These are phyloP conservation scores for Scaptomyza caliginosa DNA, from an alignment of 2,888 invertebrate species.

Conservation along the genomic window DNA sequence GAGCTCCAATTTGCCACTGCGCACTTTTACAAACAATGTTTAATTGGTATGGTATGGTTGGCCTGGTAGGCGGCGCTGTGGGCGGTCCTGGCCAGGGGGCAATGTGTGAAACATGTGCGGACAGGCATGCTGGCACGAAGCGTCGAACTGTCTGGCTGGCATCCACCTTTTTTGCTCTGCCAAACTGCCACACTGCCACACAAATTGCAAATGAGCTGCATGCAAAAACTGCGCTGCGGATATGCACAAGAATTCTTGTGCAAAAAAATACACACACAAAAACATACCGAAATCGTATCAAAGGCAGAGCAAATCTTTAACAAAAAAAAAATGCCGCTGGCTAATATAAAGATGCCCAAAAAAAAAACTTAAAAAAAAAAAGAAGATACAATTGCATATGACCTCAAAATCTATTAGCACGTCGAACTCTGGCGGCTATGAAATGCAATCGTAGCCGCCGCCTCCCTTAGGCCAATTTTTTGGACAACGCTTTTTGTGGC, in stretches of 20 bases:
- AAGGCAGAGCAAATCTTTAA: constrained; percentile 24
- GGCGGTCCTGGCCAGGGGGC: constrained; percentile 61
- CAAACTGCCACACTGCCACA: too few relatives aligned
- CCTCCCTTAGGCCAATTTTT: constrained; percentile 44
- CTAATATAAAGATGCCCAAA: constrained; percentile 24
- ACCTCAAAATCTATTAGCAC: constrained; percentile 83
- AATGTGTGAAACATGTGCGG: constrained; percentile 68
- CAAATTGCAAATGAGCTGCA: constrained; percentile 69
- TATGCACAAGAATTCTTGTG: constrained; percentile 75
- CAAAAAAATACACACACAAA: constrained; percentile 49
- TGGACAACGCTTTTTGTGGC: constrained; percentile 29
- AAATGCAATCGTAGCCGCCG: constrained; percentile 64
- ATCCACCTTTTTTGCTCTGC: constrained; percentile 50
- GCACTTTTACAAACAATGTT: constrained; percentile 6
- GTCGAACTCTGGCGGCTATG: constrained; percentile 78
- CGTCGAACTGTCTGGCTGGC: constrained; percentile 67
- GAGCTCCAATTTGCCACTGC: constrained; percentile 53
- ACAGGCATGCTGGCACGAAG: constrained; percentile 72
- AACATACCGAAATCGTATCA: constrained; percentile 65
- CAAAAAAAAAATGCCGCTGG: constrained; percentile 26
- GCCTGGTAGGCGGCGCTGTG: constrained; percentile 40
- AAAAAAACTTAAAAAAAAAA: constrained; percentile 7
- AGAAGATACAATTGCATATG: constrained; percentile 68
- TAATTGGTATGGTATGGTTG: constrained; percentile 1
- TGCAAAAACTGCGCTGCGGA: constrained; percentile 67